Conservation (phyloP, 2,113 vertebrate species). For the Caranx melampygus region DNA sequence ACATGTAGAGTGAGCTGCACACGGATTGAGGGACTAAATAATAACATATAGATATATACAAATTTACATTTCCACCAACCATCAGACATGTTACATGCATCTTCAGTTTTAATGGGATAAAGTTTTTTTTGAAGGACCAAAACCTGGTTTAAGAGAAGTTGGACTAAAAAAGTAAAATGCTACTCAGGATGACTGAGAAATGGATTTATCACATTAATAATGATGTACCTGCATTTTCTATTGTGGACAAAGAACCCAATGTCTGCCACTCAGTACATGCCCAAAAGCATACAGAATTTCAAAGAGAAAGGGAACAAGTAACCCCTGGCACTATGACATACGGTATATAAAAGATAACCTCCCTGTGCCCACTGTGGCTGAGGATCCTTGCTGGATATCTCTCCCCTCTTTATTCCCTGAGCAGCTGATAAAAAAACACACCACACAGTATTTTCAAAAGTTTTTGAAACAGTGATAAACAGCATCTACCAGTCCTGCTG, state of each 20-base stretch:
- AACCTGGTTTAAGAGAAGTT: not conserved
- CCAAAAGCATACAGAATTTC: not conserved
- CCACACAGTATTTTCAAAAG: not conserved
- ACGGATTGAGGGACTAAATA: not conserved
- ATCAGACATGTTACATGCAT: not conserved
- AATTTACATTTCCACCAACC: not conserved
- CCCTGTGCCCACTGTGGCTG: not conserved
- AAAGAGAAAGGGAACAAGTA: not conserved
- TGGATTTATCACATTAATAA: not conserved
- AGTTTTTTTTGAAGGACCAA: not conserved
- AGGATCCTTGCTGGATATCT: constrained; percentile 3
- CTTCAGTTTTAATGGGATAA: not conserved
- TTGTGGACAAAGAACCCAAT: not conserved
- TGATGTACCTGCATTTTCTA: not conserved
- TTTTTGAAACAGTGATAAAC: constrained; percentile 12
- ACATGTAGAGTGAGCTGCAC: not conserved
- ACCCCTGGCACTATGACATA: not conserved
- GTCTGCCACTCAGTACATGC: not conserved
- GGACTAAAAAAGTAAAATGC: not conserved
- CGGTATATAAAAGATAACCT: not conserved
- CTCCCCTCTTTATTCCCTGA: not conserved
- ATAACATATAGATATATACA: not conserved
- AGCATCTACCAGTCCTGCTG: not conserved
- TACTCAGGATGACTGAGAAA: not conserved
- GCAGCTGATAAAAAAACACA: constrained; percentile 24